phyloP scores from a whole-genome alignment of 1,140 invertebrate genomes.

The Nylanderia fulva region DNA sequence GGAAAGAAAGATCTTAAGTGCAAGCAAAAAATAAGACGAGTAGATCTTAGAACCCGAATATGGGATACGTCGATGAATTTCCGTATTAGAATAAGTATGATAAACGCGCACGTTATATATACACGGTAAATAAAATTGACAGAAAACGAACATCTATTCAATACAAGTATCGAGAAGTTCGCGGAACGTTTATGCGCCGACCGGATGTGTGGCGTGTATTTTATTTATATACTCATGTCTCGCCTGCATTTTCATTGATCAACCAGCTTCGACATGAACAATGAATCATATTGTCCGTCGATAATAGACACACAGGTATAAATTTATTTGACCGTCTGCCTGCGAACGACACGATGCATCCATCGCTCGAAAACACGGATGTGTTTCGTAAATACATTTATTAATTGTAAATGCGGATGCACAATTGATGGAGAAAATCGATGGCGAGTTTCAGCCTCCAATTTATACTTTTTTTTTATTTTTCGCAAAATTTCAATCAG shows the following conservation, averaged over 20 bases:
- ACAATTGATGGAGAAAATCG: not conserved
- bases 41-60: too few relatives aligned
- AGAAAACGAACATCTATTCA: not conserved
- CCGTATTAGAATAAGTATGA: too few relatives aligned
- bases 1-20: too few relatives aligned
- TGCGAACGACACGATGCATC: constrained; percentile 20
- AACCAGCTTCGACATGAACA: constrained; percentile 41
- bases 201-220: constrained; percentile 44
- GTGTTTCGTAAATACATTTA: constrained; percentile 68
- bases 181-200: constrained; percentile 41
- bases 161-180: constrained; percentile 9
- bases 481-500: not conserved
- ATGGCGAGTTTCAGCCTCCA: not conserved
- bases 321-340: constrained; percentile 63
- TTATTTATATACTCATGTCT: constrained; percentile 34
- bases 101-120: too few relatives aligned
- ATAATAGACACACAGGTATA: constrained; percentile 63
- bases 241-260: constrained; percentile 71
- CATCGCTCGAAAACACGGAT: constrained; percentile 16
- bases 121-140: constrained; percentile 9
- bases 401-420: constrained; percentile 67
- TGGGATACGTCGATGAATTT: too few relatives aligned
- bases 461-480: too few relatives aligned
- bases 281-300: constrained; percentile 70
- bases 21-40: too few relatives aligned